Percentiles rank a stretch among this genome's conserved stretches.
phyloP scores from a whole-genome alignment of 2,888 invertebrate genomes.

The Cosmia trapezina region DNA sequence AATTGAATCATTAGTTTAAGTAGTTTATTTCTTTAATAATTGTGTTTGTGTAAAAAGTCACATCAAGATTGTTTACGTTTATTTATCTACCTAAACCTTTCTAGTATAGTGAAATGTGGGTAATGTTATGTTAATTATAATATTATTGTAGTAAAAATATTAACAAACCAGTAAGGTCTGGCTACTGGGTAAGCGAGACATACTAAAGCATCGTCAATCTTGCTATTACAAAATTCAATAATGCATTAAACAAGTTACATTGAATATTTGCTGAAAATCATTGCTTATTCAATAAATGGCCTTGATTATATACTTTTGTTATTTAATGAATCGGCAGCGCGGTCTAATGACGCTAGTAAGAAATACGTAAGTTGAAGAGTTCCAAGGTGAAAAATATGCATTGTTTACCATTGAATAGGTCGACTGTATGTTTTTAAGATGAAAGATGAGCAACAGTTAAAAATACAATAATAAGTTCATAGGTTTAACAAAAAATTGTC shows the following conservation, averaged over 20 bases:
- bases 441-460: background rate
- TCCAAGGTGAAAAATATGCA: constrained; percentile 32
- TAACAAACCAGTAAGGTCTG: background rate
- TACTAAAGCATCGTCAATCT: background rate
- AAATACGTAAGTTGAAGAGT: constrained; percentile 8
- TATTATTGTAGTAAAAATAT: background rate
- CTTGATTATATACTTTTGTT: constrained; percentile 40
- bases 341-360: constrained; percentile 21
- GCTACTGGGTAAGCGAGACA: background rate
- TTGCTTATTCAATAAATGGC: constrained; percentile 40
- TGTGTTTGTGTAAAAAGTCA: too few relatives aligned
- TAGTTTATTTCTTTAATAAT: too few relatives aligned
- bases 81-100: too few relatives aligned
- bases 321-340: constrained; percentile 36
- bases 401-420: constrained; percentile 5
- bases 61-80: too few relatives aligned
- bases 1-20: too few relatives aligned
- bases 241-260: constrained; percentile 13
- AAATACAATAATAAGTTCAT: background rate
- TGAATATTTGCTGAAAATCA: constrained; percentile 27
- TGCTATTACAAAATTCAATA: constrained; percentile 2
- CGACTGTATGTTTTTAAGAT: background rate
- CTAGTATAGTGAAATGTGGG: too few relatives aligned
- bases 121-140: background rate
- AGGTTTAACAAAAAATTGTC: too few relatives aligned